Conservation (phyloP, 2,113 vertebrate genomes). For the Copsychus sechellarum region DNA sequence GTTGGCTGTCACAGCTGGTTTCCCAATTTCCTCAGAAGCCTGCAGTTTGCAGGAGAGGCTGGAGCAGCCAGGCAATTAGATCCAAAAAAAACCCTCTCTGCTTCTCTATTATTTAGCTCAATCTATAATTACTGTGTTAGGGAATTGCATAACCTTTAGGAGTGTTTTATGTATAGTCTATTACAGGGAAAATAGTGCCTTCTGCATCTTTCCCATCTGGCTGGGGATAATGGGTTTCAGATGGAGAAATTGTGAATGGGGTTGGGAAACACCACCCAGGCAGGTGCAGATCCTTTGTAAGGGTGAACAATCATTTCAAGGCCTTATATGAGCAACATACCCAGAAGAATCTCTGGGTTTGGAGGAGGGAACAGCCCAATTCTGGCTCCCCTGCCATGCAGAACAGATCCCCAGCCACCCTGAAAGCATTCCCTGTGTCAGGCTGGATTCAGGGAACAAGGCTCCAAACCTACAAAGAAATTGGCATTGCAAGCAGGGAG, state of each 20-base stretch:
- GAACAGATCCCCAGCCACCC: neutral
- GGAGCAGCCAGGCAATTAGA: conserved; percentile 43
- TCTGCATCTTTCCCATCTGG: conserved; percentile 17
- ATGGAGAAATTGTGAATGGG: neutral
- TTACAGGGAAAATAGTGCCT: neutral
- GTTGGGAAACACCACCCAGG: neutral
- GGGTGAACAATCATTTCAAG: neutral
- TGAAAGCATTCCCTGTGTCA: neutral
- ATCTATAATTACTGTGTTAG: conserved; percentile 32
- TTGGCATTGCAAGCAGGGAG: neutral
- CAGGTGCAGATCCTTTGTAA: neutral
- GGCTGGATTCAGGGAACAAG: neutral
- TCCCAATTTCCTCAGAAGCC: neutral
- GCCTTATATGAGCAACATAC: neutral
- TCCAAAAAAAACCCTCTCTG: neutral
- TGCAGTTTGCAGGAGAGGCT: neutral
- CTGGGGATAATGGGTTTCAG: neutral
- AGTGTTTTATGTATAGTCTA: neutral
- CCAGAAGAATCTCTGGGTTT: neutral
- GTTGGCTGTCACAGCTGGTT: conserved; percentile 14
- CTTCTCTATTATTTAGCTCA: conserved; percentile 57
- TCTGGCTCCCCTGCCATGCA: rapidly evolving
- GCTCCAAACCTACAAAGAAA: neutral
- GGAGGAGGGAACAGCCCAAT: neutral
- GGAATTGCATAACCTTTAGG: conserved; percentile 33